Percentiles rank a stretch among this genome's conserved stretches.
These are phyloP conservation scores for Pelmatolapia mariae DNA, from an alignment of 2,113 vertebrate genomes.

Conservation along the genomic window DNA sequence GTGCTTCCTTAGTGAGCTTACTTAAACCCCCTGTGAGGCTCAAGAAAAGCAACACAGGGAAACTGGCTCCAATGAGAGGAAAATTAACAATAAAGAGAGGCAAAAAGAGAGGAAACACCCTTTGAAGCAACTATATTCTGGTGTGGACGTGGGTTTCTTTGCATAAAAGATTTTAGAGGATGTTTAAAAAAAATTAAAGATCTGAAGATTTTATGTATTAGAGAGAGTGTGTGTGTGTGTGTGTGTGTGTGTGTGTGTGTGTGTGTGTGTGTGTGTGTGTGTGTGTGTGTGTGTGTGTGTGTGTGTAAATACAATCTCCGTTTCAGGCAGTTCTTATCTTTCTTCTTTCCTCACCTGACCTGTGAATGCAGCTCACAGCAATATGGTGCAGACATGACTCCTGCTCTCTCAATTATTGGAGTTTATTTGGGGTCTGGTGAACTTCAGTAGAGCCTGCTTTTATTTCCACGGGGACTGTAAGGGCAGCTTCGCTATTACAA, in stretches of 20 bases:
- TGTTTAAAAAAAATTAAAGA: not conserved
- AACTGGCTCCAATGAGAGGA: slow-evolving; percentile 31
- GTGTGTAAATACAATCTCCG: not conserved
- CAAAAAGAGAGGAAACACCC: not conserved
- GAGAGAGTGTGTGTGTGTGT: not conserved
- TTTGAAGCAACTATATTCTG: not conserved
- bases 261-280: not conserved
- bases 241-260: not conserved
- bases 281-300: not conserved
- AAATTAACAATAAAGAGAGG: slow-evolving; percentile 26
- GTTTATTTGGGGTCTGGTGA: slow-evolving; percentile 24
- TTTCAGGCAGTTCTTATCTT: not conserved
- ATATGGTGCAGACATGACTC: slow-evolving; percentile 11
- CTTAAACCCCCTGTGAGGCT: slow-evolving; percentile 40
- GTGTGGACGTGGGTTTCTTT: not conserved
- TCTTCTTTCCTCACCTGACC: not conserved
- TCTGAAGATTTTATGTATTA: not conserved
- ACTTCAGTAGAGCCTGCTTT: slow-evolving; percentile 3
- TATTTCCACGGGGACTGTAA: slow-evolving; percentile 29
- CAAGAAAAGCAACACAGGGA: slow-evolving; percentile 25
- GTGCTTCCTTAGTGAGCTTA: slow-evolving; percentile 25
- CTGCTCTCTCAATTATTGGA: slow-evolving; percentile 16
- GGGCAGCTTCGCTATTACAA: not conserved
- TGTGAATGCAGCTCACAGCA: slow-evolving; percentile 6
- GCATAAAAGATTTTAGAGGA: not conserved